Conservation (phyloP, 2,888 invertebrate genomes). For the Xylota segnis region DNA sequence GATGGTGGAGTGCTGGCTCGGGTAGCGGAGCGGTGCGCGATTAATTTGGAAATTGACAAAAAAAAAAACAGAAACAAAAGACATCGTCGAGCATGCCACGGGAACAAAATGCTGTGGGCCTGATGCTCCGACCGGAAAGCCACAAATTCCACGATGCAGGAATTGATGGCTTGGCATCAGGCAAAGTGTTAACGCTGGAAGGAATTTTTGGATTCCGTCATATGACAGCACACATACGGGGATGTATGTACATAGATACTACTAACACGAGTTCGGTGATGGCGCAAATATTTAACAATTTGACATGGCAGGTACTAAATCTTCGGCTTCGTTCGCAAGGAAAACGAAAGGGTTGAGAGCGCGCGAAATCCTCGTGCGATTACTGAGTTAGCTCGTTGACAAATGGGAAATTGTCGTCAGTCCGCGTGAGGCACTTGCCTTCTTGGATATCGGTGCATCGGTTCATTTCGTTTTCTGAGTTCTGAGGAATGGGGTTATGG, state of each 20-base stretch:
- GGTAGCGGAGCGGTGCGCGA: conserved; percentile 35
- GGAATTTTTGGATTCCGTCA: conserved; percentile 75
- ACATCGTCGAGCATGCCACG: conserved; percentile 67
- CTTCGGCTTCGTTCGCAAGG: conserved; percentile 63
- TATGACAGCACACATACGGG: conserved; percentile 56
- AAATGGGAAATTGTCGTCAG: conserved; percentile 72
- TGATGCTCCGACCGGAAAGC: conserved; percentile 72
- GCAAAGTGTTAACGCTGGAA: conserved; percentile 70
- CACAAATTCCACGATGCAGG: conserved; percentile 73
- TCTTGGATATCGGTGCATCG: conserved; percentile 13
- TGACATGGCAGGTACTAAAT: conserved; percentile 76
- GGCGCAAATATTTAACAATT: conserved; percentile 77
- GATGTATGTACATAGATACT: no score
- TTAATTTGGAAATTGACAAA: conserved; percentile 77
- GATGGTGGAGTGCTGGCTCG: conserved; percentile 6
- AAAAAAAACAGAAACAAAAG: conserved; percentile 49
- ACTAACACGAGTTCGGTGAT: conserved; percentile 67
- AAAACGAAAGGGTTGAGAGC: conserved; percentile 70
- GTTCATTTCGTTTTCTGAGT: conserved; percentile 7
- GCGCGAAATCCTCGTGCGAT: conserved; percentile 59
- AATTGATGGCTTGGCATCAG: conserved; percentile 76
- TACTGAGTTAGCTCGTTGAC: conserved; percentile 59
- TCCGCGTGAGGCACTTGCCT: conserved; percentile 34
- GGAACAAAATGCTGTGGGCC: conserved; percentile 62
- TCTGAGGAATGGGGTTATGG: conserved; percentile 16